A percentile compares a stretch with the other conserved stretches of the same genome.
Evolutionary conservation across 2,797 vertebrate species (phyloP).

Genomic region (Mormyrus proboscirostris): DNA sequence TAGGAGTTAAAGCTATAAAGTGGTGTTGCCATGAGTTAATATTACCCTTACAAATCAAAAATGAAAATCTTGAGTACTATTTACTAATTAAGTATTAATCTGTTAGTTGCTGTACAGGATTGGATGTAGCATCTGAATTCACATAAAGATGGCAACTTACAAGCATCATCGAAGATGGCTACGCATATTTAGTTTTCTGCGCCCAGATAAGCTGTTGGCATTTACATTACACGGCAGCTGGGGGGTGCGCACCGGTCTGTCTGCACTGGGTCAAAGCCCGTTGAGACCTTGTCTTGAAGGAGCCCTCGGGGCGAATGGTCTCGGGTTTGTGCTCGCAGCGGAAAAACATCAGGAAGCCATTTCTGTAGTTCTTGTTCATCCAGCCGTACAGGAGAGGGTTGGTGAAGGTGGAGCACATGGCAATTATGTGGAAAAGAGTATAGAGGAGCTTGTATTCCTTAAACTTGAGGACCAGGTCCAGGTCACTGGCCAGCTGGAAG

Average conservation of each 20-base stretch:
- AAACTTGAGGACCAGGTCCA: slow-evolving; percentile 76
- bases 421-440: slow-evolving; percentile 79
- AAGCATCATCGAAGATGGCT: background rate
- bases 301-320: slow-evolving; percentile 73
- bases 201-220: background rate
- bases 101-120: background rate
- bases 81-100: background rate
- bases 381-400: slow-evolving; percentile 86
- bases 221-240: slow-evolving; percentile 67
- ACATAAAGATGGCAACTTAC: background rate
- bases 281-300: slow-evolving; percentile 70
- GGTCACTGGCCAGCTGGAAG: slow-evolving; percentile 81
- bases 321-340: slow-evolving; percentile 78
- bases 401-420: slow-evolving; percentile 86
- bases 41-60: background rate
- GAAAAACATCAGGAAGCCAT: slow-evolving; percentile 85
- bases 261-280: slow-evolving; percentile 67
- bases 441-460: slow-evolving; percentile 88
- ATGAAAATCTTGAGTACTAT: background rate
- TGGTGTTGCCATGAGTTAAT: background rate
- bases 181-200: background rate
- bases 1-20: background rate
- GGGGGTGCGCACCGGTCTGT: slow-evolving; percentile 60
- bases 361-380: slow-evolving; percentile 96
- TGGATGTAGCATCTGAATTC: background rate